Base-by-base conservation (phyloP, 2,113 vertebrate genomes). In the Macquaria australasica region DNA sequence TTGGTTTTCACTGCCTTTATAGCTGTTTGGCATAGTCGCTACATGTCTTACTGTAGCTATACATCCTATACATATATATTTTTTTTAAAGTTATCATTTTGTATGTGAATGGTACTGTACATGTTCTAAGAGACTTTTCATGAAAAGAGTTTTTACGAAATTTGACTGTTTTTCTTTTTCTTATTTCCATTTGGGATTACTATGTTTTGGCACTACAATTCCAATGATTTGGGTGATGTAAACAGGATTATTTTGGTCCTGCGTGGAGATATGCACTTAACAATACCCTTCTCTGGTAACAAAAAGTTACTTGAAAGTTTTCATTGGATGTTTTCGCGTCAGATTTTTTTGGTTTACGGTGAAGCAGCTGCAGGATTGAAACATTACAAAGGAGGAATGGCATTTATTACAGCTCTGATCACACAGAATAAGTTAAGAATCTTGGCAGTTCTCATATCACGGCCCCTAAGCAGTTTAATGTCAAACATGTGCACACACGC, bases 301-400 rank as follows among this genome's bases (percentile, higher is more conserved):
- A 69, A 59, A 48, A 18, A 37, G 20, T 60, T 60, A n/a, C 3
- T 60, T 12, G 7, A 20, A 60, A 15, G 20, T 39, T 79, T 53
- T 45, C 23, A 8, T 67, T 2, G 10, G 56, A 25, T 9, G 12
- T 70, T 59, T 39, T 12, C 56, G 43, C 9, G 20, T 25, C 43
- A 11, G 39, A 12, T 10, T 31, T 34, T 15, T 43, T 37, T 39
- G 10, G 5, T 53, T 16, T 25, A 7, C 41, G 15, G 3, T 70
- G 70, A 82, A 73, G 56, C 21, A 25, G 73, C 64, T 68, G 6
- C 37, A 62, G 25, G 28, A 69, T 9, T 53, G 5, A 68, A 70
- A 66, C 39, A 55, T 3, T 18, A 6, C 39, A 71, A 58, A 8
- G 39, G 8, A 81, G 8, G 64, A 74, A 51, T 12, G n/a, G 3